Evolutionary conservation across 2,888 invertebrate species (phyloP).

Genomic region (Agrilus cyanescens): DNA sequence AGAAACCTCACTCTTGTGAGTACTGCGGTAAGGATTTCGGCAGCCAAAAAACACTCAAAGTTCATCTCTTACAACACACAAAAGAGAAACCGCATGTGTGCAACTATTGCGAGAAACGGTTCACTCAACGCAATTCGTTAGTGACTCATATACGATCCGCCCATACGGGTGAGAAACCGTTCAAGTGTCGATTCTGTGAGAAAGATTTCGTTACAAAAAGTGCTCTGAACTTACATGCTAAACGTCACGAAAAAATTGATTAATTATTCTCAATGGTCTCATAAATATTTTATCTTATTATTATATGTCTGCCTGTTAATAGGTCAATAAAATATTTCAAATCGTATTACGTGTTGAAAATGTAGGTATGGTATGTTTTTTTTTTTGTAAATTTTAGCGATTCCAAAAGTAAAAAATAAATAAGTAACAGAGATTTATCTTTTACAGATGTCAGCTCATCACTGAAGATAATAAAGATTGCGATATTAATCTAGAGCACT

Average conservation of each 20-base stretch:
- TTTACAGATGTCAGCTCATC: no score
- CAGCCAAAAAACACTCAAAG: slow-evolving; percentile 18
- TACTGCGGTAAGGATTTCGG: slow-evolving; percentile 22
- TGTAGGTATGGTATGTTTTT: no score
- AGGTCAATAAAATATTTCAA: no score
- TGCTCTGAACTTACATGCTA: slow-evolving; percentile 15
- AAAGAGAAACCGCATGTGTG: slow-evolving; percentile 23
- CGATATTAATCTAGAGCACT: no score
- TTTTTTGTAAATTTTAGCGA: no score
- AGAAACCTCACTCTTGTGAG: slow-evolving; percentile 12
- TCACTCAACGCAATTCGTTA: slow-evolving; percentile 24
- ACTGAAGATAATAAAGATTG: no score
- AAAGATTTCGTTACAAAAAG: slow-evolving; percentile 18
- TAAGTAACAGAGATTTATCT: no score
- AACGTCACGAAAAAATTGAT: slow-evolving; percentile 10
- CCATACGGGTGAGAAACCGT: slow-evolving; percentile 26
- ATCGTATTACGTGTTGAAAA: no score
- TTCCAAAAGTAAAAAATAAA: no score
- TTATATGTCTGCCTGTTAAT: no score
- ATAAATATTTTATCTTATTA: no score
- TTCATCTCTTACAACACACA: slow-evolving; percentile 23
- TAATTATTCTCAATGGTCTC: neutral
- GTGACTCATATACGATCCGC: slow-evolving; percentile 23
- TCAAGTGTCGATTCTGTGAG: slow-evolving; percentile 28
- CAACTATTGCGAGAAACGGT: slow-evolving; percentile 22